phyloP scores from a whole-genome alignment of 2,113 vertebrate genomes.

The Chitala chitala region DNA sequence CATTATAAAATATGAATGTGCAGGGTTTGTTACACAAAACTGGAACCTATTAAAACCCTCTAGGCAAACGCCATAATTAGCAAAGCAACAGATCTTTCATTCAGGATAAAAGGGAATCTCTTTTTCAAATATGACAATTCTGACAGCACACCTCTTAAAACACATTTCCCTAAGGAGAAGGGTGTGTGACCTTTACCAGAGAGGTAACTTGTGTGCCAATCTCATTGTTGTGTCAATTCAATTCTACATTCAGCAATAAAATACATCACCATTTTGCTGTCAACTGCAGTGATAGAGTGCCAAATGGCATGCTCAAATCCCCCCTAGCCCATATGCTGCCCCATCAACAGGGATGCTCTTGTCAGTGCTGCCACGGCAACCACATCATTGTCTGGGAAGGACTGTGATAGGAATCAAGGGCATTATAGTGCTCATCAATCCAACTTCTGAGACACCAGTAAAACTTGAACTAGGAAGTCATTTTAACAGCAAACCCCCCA shows the following conservation, averaged over 20 bases:
- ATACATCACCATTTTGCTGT: not conserved
- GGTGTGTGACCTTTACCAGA: not conserved
- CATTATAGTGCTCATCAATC: not conserved
- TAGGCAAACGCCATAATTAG: not conserved
- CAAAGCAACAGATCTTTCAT: not conserved
- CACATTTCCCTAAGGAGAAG: not conserved
- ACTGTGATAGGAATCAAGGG: not conserved
- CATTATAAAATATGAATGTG: too few species aligned
- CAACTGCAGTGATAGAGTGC: not conserved
- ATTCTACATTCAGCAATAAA: not conserved
- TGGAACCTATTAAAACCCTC: not conserved
- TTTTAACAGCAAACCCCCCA: too few species aligned
- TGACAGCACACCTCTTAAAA: conserved; percentile 1
- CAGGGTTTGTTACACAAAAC: conserved; percentile 22
- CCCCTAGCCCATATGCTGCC: not conserved
- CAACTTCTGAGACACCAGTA: not conserved
- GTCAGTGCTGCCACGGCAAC: conserved; percentile 8
- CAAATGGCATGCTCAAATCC: not conserved
- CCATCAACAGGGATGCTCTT: not conserved
- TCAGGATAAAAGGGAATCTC: not conserved
- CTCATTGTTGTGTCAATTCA: not conserved
- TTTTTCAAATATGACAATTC: not conserved
- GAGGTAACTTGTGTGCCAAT: not conserved
- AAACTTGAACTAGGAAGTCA: not conserved
- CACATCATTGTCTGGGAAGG: not conserved